A percentile compares a stretch with the other conserved stretches of the same genome.
phyloP scores from a whole-genome alignment of 1,140 invertebrate genomes.

The Periplaneta americana region DNA sequence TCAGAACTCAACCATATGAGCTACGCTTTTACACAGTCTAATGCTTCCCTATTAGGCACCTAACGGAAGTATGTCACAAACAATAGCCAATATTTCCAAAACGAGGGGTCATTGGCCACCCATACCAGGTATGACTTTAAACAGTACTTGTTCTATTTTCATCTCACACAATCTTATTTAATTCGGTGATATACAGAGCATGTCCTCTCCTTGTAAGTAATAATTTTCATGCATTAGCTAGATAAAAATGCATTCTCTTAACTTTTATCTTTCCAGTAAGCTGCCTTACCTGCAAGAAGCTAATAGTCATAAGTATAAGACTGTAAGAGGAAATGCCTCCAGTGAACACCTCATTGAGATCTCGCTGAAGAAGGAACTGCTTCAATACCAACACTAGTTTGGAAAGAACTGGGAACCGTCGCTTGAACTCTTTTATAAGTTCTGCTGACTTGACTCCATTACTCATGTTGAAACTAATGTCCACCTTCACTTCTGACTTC shows the following conservation, averaged over 20 bases:
- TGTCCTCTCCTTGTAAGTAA: no score
- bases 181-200: no score
- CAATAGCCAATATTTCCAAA: no score
- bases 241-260: background rate
- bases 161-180: no score
- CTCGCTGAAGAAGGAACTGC: slow-evolving; percentile 93
- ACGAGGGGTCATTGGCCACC: no score
- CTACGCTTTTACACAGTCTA: no score
- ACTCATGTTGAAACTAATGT: slow-evolving; percentile 98
- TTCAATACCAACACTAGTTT: slow-evolving; percentile 96
- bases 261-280: background rate
- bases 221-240: background rate
- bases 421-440: slow-evolving; percentile 83
- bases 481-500: slow-evolving; percentile 87
- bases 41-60: no score
- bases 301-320: slow-evolving; percentile 96
- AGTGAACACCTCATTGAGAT: slow-evolving; percentile 98
- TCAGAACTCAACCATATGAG: no score
- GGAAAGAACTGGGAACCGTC: slow-evolving; percentile 76
- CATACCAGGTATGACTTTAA: no score
- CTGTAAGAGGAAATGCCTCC: slow-evolving; percentile 98
- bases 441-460: slow-evolving; percentile 93
- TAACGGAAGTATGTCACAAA: no score
- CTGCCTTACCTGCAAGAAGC: slow-evolving; percentile 80
- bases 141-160: no score